A percentile compares a stretch with the other conserved stretches of the same genome.
Evolutionary conservation across 2,113 vertebrate genomes (phyloP).

Genomic region (Calypte anna): DNA sequence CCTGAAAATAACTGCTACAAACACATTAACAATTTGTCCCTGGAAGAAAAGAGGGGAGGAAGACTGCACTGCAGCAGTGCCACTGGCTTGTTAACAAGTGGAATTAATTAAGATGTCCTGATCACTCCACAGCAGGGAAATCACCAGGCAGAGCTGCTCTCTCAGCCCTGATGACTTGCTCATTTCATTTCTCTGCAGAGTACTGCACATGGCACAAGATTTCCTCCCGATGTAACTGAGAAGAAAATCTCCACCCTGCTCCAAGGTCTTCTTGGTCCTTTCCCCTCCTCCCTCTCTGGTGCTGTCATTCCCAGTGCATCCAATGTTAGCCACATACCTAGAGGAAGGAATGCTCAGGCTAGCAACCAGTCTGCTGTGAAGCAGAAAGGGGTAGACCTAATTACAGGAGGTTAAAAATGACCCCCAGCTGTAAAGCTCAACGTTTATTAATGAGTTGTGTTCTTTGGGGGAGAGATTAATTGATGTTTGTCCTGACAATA

Average conservation of each 20-base stretch:
- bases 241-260: neutral
- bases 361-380: neutral
- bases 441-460: neutral
- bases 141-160: neutral
- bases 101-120: slow-evolving; percentile 21
- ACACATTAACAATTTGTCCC: neutral
- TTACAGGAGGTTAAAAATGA: neutral
- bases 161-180: neutral
- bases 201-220: neutral
- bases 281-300: neutral
- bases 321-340: rapidly evolving
- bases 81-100: neutral
- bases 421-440: neutral
- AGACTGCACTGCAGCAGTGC: neutral
- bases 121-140: neutral
- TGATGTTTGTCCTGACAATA: neutral
- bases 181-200: neutral
- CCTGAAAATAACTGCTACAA: neutral
- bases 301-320: neutral
- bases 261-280: neutral
- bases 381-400: neutral
- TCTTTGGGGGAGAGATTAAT: neutral
- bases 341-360: neutral
- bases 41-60: neutral
- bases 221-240: neutral